Percentiles rank a stretch among this genome's conserved stretches.
Evolutionary conservation across 2,113 vertebrate genomes (phyloP).

Genomic region (Glareola pratincola): DNA sequence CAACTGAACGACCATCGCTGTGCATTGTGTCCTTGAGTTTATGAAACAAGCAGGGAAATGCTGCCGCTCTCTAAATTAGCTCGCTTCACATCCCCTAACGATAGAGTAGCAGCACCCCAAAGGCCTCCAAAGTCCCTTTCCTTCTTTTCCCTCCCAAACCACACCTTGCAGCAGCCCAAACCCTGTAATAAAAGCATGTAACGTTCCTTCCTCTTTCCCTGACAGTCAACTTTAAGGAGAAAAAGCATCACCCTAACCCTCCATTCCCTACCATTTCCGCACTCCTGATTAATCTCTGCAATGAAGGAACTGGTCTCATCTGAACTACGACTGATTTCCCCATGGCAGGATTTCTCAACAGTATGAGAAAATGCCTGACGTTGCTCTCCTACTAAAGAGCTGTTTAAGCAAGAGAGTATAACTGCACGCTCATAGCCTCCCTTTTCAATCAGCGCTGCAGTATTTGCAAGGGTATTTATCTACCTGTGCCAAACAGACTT

Average conservation of each 20-base stretch:
- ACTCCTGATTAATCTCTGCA: background rate
- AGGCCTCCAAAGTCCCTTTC: background rate
- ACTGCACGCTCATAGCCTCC: background rate
- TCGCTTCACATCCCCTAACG: background rate
- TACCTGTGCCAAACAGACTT: background rate
- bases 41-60: background rate
- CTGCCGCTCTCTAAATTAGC: background rate
- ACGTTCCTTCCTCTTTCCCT: background rate
- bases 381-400: background rate
- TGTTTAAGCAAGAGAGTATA: background rate
- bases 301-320: conserved; percentile 30
- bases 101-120: background rate
- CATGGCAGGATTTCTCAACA: conserved; percentile 6
- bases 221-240: background rate
- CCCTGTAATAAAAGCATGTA: background rate
- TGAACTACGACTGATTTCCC: conserved; percentile 26
- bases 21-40: background rate
- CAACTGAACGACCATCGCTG: background rate
- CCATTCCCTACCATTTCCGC: background rate
- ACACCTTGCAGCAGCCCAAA: background rate
- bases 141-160: background rate
- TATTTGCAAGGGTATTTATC: background rate
- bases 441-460: background rate
- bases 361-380: background rate
- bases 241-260: background rate